Evolutionary conservation across 2,113 vertebrate genomes (phyloP).

Genomic region (Carassius carassius): DNA sequence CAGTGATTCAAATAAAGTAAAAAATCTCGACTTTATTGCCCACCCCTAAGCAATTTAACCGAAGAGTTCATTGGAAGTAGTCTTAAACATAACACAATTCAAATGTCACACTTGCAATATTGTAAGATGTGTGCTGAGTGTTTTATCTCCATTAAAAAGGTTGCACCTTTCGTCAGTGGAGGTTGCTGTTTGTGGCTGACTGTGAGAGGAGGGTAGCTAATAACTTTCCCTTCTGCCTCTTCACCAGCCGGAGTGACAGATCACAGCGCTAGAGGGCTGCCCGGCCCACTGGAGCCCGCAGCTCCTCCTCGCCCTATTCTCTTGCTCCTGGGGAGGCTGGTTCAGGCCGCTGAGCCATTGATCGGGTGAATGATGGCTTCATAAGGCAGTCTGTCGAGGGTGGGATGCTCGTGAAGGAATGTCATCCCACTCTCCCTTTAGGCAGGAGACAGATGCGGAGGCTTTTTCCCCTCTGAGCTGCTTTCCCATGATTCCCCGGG

Average conservation of each 20-base stretch:
- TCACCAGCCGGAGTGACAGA: slow-evolving; percentile 72
- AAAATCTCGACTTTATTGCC: neutral
- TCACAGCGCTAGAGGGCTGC: slow-evolving; percentile 71
- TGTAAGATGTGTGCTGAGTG: slow-evolving; percentile 50
- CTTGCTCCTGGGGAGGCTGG: slow-evolving; percentile 65
- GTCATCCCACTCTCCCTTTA: slow-evolving; percentile 59
- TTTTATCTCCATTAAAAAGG: slow-evolving; percentile 53
- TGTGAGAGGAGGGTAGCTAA: slow-evolving; percentile 62
- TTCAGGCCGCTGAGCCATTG: slow-evolving; percentile 69
- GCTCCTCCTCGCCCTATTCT: slow-evolving; percentile 68
- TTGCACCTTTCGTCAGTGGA: neutral
- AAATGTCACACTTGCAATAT: neutral
- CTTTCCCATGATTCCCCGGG: slow-evolving; percentile 78
- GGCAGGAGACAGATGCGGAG: slow-evolving; percentile 76
- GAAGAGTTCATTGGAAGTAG: neutral
- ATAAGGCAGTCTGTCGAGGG: slow-evolving; percentile 68
- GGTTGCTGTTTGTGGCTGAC: slow-evolving; percentile 30
- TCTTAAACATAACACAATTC: neutral
- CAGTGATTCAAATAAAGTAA: neutral
- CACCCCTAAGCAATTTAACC: neutral
- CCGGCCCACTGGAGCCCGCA: slow-evolving; percentile 61
- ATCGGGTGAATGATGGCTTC: slow-evolving; percentile 78
- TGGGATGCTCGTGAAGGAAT: slow-evolving; percentile 66
- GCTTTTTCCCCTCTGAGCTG: slow-evolving; percentile 57
- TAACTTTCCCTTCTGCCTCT: slow-evolving; percentile 78